Base-by-base conservation (phyloP, 2,888 invertebrate genomes). In the Piscicola geometra region DNA sequence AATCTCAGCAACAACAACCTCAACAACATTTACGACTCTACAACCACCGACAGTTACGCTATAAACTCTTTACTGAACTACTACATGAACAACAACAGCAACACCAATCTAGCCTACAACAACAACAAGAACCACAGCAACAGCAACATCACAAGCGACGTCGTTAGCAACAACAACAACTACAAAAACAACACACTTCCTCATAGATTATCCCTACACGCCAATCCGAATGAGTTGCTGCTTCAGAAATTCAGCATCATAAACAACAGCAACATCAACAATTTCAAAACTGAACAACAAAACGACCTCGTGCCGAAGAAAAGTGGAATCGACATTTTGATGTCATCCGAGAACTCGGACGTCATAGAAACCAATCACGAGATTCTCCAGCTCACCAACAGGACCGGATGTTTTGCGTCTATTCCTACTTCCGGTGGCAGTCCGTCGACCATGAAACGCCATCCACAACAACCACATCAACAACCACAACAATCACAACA, bases 371-470 rank as follows among this genome's bases (percentile, higher is more conserved):
- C n/a, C 21, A 56, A 56, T 21, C 32, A 73, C 28, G 73, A 73
- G 41, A 52, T 73, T 52, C 60, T 33, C 25, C 56, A 73, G 5
- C 36, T 73, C n/a, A 73, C 73, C 0, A 33, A 56, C 36, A 33
- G 73, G 12, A 60, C 60, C 3, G 73, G 73, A 35, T 56, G 56
- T 35, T 73, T 56, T 35, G 73, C 73, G 30, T 73, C 73, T 21
- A 73, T 73, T 30, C 73, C 73, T 0, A 35, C 33, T 28, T 35
- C 35, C 5, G 9, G 64, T 21, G 28, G 18, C 2, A 36, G 9
- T 3, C 25, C 47, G 25, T 18, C 25, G 12, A 35, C 47, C 28
- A 36, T 28, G 2, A 18, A 25, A 25, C 60, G n/a, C 9, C 32
- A 18, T 9, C 32, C 30, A 5, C 28, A 25, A 32, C 67, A 35